Percentiles rank a stretch among this genome's conserved stretches.
These are phyloP conservation scores for Sabatieria punctata DNA, from an alignment of 2,888 invertebrate genomes.

Conservation along the genomic window DNA sequence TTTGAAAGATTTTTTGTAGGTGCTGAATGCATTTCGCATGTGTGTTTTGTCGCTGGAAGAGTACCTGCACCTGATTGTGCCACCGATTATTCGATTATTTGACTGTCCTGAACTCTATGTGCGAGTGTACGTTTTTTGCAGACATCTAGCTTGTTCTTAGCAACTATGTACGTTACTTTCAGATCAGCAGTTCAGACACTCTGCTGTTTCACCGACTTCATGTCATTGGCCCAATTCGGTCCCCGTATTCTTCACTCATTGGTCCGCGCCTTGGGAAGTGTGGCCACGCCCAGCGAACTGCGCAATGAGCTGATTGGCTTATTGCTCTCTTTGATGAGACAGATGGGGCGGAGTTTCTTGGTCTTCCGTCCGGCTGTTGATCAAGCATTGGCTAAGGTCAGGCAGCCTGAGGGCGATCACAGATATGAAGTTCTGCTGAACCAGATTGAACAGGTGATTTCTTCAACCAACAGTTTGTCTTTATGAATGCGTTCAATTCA, in stretches of 20 bases:
- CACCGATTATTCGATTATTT: slow-evolving; percentile 79
- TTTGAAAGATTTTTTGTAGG: slow-evolving; percentile 24
- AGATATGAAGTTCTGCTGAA: too few species aligned
- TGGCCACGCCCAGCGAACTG: neutral
- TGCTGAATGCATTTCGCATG: slow-evolving; percentile 69
- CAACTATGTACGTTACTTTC: slow-evolving; percentile 5
- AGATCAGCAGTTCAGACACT: slow-evolving; percentile 51
- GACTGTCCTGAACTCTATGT: slow-evolving; percentile 40
- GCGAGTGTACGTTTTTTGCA: too few species aligned
- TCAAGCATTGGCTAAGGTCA: neutral
- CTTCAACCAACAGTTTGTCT: too few species aligned
- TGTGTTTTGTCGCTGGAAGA: slow-evolving; percentile 89
- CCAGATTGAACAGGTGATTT: too few species aligned
- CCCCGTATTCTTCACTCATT: slow-evolving; percentile 76
- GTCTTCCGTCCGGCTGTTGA: neutral
- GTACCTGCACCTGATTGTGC: slow-evolving; percentile 81
- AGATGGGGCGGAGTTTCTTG: slow-evolving; percentile 7
- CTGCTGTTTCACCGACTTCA: slow-evolving; percentile 65
- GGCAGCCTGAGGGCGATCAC: too few species aligned
- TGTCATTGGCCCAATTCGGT: slow-evolving; percentile 57
- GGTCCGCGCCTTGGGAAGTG: slow-evolving; percentile 53
- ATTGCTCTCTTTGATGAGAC: slow-evolving; percentile 16
- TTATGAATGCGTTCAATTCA: too few species aligned
- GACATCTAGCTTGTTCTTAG: neutral
- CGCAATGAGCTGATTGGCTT: slow-evolving; percentile 17